A percentile compares a stretch with the other conserved stretches of the same genome.
Evolutionary conservation across 2,888 invertebrate genomes (phyloP).

Genomic region (Oscheius sp.): DNA sequence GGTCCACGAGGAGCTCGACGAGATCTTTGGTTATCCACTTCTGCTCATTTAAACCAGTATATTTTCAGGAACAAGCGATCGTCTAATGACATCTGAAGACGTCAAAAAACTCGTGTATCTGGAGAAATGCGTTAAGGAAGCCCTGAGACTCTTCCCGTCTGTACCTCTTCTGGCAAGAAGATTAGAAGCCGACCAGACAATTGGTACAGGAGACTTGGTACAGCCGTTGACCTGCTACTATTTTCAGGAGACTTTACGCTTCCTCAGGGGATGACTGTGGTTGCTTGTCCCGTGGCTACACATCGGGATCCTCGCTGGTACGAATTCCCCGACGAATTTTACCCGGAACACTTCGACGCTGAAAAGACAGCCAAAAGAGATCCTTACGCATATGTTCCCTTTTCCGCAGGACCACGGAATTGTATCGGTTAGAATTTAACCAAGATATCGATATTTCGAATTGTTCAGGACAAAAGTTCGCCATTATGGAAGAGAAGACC

Average conservation of each 20-base stretch:
- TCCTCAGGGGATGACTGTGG: constrained; percentile 71
- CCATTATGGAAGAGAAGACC: constrained; percentile 74
- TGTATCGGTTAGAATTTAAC: constrained; percentile 58
- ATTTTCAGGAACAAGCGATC: constrained; percentile 31
- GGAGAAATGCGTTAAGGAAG: constrained; percentile 55
- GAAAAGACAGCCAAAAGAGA: constrained; percentile 69
- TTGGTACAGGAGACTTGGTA: neutral
- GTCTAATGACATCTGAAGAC: constrained; percentile 45
- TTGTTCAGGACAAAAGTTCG: constrained; percentile 69
- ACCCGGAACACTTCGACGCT: constrained; percentile 75
- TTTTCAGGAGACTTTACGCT: constrained; percentile 40
- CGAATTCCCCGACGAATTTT: constrained; percentile 73
- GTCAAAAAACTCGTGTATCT: constrained; percentile 58
- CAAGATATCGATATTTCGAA: neutral
- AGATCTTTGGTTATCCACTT: constrained; percentile 45
- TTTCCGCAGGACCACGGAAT: constrained; percentile 69
- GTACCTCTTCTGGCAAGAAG: constrained; percentile 58
- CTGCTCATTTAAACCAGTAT: neutral
- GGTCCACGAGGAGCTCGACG: constrained; percentile 54
- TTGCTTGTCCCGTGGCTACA: constrained; percentile 65
- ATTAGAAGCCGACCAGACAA: constrained; percentile 66
- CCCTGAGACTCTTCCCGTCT: constrained; percentile 52
- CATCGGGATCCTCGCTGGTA: constrained; percentile 71
- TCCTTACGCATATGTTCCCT: constrained; percentile 68
- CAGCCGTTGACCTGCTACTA: too few relatives aligned